phyloP scores from a whole-genome alignment of 1,140 invertebrate species.

The Brachionus rubens region DNA sequence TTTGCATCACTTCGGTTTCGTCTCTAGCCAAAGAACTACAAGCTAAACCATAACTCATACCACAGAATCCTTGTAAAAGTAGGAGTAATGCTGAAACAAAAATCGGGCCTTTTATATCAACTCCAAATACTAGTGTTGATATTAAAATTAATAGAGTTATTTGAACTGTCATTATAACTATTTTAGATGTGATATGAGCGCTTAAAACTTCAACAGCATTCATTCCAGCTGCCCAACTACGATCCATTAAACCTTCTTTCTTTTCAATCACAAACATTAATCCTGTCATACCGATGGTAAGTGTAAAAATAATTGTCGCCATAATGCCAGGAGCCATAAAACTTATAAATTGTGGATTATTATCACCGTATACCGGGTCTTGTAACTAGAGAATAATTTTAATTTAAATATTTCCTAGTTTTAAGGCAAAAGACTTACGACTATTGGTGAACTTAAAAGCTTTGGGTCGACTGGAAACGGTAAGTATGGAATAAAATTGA shows the following conservation, averaged over 20 bases:
- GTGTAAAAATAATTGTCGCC: conserved; percentile 89
- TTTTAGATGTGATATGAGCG: conserved; percentile 85
- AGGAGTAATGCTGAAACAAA: conserved; percentile 73
- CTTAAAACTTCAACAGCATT: conserved; percentile 81
- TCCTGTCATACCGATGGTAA: conserved; percentile 87
- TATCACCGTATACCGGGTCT: conserved; percentile 80
- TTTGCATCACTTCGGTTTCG: conserved; percentile 84
- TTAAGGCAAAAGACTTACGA: not conserved
- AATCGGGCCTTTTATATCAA: conserved; percentile 71
- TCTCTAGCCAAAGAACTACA: conserved; percentile 56
- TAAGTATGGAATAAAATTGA: not conserved
- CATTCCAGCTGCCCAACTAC: conserved; percentile 66
- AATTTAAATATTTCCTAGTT: not conserved
- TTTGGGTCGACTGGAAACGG: conserved; percentile 8
- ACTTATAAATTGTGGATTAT: conserved; percentile 82
- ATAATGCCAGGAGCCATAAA: conserved; percentile 92
- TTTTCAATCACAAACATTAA: conserved; percentile 84
- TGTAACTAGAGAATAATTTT: conserved; percentile 65
- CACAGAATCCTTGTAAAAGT: conserved; percentile 75
- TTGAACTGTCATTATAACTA: conserved; percentile 87
- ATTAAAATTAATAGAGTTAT: conserved; percentile 78
- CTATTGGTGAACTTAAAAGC: conserved; percentile 11
- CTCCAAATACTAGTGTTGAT: conserved; percentile 69
- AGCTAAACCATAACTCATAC: conserved; percentile 77
- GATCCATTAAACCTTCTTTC: conserved; percentile 56